Evolutionary conservation across 2,888 invertebrate species (phyloP), one percentile per base, ranked within the genome.

Genomic region (Syritta pipiens): DNA sequence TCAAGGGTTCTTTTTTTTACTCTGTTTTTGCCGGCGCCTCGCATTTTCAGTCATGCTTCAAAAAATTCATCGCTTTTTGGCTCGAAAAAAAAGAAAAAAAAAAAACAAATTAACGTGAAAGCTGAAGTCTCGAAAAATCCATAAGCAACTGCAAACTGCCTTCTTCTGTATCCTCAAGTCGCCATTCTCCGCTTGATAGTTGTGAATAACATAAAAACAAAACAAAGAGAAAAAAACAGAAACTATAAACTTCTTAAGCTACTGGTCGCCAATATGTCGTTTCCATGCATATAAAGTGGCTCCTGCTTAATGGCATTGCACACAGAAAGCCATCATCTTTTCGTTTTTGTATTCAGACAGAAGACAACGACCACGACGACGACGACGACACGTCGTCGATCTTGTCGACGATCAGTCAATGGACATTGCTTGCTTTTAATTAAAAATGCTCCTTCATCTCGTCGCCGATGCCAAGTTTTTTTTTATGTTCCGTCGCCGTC

Each of bases 271-370:
- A 74, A 74, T 57, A 67, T 59, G 53, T 77, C 40, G 53, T 55
- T 49, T 67, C 62, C 55, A 62, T 62, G 60, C 30, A 62, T 14
- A 48, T 69, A 62, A 79, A 79, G 74, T 67, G 74, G 67, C 79
- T 79, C 62, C 67, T 74, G 83, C 86, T 87, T 87, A 87, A 87
- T 86, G 87, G 86, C 86, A 86, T 83, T 83, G 86, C 84, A 86
- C 84, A 86, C 84, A 84, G 53, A 75, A 75, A 59, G 67, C 81
- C 68, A 75, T 74, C 59, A 63, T 59, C 57, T 48, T 49, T 55
- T 68, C 37, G 6, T 37, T 35, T 53, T 55, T 35, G 44, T 12
- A 42, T 19, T 5, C 24, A 19, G 7, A n/a, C n/a, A n/a, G n/a
- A 40, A 28, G 42, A 65, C 63, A 14, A 51, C 12, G 62, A 71